These are phyloP conservation scores for Episyrphus balteatus DNA, from an alignment of 1,140 invertebrate species.

Conservation along the genomic window DNA sequence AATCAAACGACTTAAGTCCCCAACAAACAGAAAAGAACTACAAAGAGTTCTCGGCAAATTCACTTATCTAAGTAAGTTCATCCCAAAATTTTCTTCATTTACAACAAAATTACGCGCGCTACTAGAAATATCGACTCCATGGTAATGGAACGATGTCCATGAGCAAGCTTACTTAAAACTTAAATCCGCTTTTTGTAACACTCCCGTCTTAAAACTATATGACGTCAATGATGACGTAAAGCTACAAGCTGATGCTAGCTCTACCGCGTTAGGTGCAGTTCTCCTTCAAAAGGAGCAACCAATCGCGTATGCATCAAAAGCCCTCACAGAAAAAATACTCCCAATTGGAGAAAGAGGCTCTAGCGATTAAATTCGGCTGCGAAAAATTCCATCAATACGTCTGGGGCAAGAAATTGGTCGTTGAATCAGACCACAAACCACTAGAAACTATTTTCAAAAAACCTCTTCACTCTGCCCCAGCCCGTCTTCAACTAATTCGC, in stretches of 20 bases:
- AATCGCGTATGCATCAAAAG: slow-evolving; percentile 21
- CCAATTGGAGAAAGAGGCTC: slow-evolving; percentile 33
- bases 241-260: slow-evolving; percentile 10
- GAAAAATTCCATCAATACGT: slow-evolving; percentile 19
- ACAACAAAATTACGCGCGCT: slow-evolving; percentile 31
- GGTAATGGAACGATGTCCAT: slow-evolving; percentile 25
- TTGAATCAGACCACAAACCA: slow-evolving; percentile 39
- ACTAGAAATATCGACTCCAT: slow-evolving; percentile 31
- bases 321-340: slow-evolving; percentile 26
- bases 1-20: slow-evolving; percentile 15
- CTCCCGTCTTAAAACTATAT: slow-evolving; percentile 21
- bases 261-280: slow-evolving; percentile 15
- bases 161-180: slow-evolving; percentile 24
- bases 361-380: slow-evolving; percentile 24
- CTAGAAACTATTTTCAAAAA: slow-evolving; percentile 37
- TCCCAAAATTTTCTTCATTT: slow-evolving; percentile 30
- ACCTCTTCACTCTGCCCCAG: too few species aligned
- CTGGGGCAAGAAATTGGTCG: slow-evolving; percentile 14
- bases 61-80: slow-evolving; percentile 33
- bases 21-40: slow-evolving; percentile 30
- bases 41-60: slow-evolving; percentile 34
- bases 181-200: slow-evolving; percentile 20
- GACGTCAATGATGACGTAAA: slow-evolving; percentile 9
- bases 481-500: too few species aligned
- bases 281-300: slow-evolving; percentile 17